Percentiles rank a stretch among this genome's conserved stretches.
phyloP scores from a whole-genome alignment of 2,113 vertebrate genomes.

The Chlamydotis undulata region DNA sequence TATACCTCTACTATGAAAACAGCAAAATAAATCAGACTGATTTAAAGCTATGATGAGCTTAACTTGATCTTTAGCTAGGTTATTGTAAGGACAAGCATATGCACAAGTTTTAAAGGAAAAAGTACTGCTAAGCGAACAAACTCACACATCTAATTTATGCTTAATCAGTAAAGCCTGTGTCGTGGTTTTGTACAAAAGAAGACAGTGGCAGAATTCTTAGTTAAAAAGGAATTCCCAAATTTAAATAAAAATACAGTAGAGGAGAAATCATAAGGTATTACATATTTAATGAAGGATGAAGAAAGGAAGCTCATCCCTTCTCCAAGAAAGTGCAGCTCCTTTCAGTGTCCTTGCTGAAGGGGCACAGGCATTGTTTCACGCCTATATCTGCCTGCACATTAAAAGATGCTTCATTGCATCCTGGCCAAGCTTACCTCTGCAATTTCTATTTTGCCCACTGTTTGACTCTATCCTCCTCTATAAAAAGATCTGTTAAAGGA shows the following conservation, averaged over 20 bases:
- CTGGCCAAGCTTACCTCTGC: neutral
- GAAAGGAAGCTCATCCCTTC: neutral
- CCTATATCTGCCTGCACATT: neutral
- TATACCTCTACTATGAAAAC: neutral
- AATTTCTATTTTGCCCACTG: neutral
- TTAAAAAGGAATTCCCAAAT: neutral
- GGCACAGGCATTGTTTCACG: neutral
- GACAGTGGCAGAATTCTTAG: neutral
- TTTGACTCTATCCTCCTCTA: neutral
- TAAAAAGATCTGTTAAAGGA: neutral
- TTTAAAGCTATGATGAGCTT: neutral
- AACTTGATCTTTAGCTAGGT: neutral
- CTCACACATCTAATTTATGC: rapidly evolving
- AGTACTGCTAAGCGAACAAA: neutral
- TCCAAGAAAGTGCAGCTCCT: neutral
- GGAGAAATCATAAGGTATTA: neutral
- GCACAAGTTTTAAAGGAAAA: neutral
- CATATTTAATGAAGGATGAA: neutral
- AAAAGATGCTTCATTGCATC: neutral
- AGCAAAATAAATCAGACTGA: neutral
- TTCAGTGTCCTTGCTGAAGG: neutral
- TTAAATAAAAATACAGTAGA: neutral
- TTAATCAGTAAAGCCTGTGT: neutral
- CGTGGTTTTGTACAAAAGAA: neutral
- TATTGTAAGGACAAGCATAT: neutral